A percentile compares a stretch with the other conserved stretches of the same genome.
These are phyloP conservation scores for Platorchestia sp. DNA, from an alignment of 1,140 invertebrate species.

Conservation along the genomic window DNA sequence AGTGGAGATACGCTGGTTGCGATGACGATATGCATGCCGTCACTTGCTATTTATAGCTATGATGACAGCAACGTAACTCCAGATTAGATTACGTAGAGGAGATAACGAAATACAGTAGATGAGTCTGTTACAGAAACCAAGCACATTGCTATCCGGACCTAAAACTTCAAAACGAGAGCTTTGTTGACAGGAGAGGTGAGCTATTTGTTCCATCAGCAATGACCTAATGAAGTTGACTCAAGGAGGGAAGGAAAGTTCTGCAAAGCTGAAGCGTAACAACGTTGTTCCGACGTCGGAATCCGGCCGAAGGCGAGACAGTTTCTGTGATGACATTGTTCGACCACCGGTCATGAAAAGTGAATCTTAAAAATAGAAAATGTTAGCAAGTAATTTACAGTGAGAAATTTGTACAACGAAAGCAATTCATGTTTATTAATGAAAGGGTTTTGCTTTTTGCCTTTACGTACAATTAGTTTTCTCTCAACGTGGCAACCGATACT, in stretches of 20 bases:
- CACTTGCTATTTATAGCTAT: not conserved
- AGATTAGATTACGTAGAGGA: not conserved
- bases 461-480: not conserved
- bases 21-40: not conserved
- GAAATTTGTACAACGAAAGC: not conserved
- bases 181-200: not conserved
- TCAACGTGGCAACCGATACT: too few relatives aligned
- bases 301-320: not conserved
- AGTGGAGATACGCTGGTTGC: not conserved
- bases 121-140: not conserved
- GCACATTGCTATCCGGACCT: not conserved
- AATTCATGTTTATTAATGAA: not conserved
- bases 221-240: not conserved
- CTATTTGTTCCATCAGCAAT: not conserved
- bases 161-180: not conserved
- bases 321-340: not conserved
- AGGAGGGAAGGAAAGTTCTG: not conserved
- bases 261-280: not conserved
- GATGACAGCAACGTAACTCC: not conserved
- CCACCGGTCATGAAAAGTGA: not conserved
- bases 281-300: not conserved
- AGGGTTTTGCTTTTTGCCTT: not conserved
- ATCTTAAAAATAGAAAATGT: not conserved
- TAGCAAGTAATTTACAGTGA: not conserved
- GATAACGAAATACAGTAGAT: not conserved